Conservation (phyloP, 2,113 vertebrate species). For the Sus scrofa region T2T-Sscrofa CM000830.6:10066501-10067000, state of each 20-base stretch:
- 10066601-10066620: not conserved
- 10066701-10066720: not conserved
- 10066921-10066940: constrained; percentile 21
- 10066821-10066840: not conserved
- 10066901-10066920: not conserved
- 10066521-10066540: constrained; percentile 10
- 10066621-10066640: not conserved
- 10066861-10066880: not conserved
- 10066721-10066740: not conserved
- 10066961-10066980: not conserved
- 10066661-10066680: not conserved
- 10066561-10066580: not conserved
- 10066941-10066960: not conserved
- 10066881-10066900: constrained; percentile 76
- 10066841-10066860: not conserved
- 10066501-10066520: constrained; percentile 41
- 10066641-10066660: not conserved
- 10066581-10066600: not conserved
- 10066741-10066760: not conserved
- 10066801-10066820: not conserved
- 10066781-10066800: not conserved
- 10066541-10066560: not conserved
- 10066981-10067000: not conserved
- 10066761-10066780: not conserved
- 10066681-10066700: not conserved